phyloP scores from a whole-genome alignment of 2,888 invertebrate species.

The Volucella inflata region DNA sequence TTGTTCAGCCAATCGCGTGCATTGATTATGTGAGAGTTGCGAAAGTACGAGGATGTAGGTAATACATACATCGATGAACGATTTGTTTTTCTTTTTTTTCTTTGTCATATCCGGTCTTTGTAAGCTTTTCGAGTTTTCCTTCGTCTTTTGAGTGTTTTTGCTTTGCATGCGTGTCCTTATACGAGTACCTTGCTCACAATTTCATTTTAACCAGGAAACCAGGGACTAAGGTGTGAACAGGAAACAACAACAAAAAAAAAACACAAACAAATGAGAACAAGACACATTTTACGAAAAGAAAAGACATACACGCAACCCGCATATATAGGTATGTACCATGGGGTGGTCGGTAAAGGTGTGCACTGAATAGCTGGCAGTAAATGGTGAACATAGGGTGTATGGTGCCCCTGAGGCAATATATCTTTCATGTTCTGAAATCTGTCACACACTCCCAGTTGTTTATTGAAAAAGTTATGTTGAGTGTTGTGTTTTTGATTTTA shows the following conservation, averaged over 20 bases:
- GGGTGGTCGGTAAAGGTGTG: too few relatives aligned
- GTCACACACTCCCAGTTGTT: constrained; percentile 67
- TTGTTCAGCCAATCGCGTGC: constrained; percentile 71
- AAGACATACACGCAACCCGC: constrained; percentile 12
- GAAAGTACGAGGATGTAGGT: constrained; percentile 6
- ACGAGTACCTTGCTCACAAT: constrained; percentile 55
- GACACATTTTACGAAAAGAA: constrained; percentile 40
- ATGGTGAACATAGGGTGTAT: too few relatives aligned
- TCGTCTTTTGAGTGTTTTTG: constrained; percentile 11
- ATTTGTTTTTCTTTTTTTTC: constrained; percentile 35
- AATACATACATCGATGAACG: constrained; percentile 50
- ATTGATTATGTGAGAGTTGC: constrained; percentile 57
- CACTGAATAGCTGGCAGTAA: too few relatives aligned
- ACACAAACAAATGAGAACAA: constrained; percentile 10
- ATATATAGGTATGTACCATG: neutral
- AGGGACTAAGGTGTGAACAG: neutral
- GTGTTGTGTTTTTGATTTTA: constrained; percentile 70
- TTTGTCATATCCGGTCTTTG: constrained; percentile 35
- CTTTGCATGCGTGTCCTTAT: constrained; percentile 48
- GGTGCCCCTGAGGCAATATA: constrained; percentile 54
- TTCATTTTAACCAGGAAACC: constrained; percentile 27
- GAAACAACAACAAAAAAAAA: constrained; percentile 12
- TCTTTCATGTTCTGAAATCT: constrained; percentile 52
- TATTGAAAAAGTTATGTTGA: constrained; percentile 71
- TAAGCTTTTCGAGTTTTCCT: neutral